These are phyloP conservation scores for Sylvia atricapilla DNA, from an alignment of 2,113 vertebrate genomes.

Conservation along the genomic window DNA sequence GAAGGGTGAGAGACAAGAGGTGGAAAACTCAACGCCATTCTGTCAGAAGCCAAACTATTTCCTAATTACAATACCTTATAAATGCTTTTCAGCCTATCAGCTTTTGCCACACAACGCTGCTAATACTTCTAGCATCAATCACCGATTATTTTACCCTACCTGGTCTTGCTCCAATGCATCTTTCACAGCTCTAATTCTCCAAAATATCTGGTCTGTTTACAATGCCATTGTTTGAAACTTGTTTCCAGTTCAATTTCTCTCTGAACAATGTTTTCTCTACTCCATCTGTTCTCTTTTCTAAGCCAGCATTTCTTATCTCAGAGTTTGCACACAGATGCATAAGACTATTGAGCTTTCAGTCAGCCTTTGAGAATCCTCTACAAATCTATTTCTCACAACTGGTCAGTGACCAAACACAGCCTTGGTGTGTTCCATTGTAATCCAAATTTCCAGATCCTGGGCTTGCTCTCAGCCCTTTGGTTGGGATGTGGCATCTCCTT, in stretches of 20 bases:
- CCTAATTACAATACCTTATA: neutral
- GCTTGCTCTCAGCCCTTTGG: neutral
- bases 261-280: neutral
- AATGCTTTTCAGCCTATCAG: neutral
- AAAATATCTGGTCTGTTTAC: neutral
- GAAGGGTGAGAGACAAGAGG: neutral
- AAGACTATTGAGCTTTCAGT: neutral
- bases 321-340: neutral
- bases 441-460: neutral
- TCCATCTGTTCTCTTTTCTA: neutral
- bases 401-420: neutral
- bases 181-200: neutral
- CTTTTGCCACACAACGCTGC: neutral
- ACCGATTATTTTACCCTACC: neutral
- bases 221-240: neutral
- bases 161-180: neutral
- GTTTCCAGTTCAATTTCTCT: neutral
- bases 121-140: neutral
- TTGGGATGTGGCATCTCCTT: neutral
- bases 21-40: neutral
- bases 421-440: rapidly evolving
- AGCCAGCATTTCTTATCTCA: neutral
- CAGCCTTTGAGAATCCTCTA: neutral
- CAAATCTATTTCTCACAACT: neutral
- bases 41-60: neutral